Percentiles rank a stretch among this genome's conserved stretches.
phyloP scores from a whole-genome alignment of 2,797 vertebrate species.

The Aplochiton taeniatus region DNA sequence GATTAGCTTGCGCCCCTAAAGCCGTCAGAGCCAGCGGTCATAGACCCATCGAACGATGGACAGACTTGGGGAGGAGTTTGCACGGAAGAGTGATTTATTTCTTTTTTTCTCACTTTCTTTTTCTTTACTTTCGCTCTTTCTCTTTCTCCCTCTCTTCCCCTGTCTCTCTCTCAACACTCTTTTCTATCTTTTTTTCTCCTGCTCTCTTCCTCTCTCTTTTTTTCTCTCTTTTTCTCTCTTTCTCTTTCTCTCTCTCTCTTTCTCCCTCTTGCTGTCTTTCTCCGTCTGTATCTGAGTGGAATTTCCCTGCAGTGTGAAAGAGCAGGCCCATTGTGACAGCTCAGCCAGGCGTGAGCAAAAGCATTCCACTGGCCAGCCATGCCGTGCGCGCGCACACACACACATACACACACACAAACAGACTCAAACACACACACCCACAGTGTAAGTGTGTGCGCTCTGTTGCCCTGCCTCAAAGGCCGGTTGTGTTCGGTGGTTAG shows the following conservation, averaged over 20 bases:
- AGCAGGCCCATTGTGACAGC: constrained; percentile 78
- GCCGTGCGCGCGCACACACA: constrained; percentile 67
- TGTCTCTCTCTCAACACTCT: constrained; percentile 10
- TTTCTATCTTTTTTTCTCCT: constrained; percentile 30
- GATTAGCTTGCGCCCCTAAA: no score
- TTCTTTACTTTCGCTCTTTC: constrained; percentile 46
- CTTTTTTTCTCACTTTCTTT: background rate
- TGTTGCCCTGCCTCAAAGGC: constrained; percentile 52
- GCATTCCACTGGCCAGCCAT: constrained; percentile 77
- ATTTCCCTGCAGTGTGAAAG: constrained; percentile 80
- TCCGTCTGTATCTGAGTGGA: constrained; percentile 68
- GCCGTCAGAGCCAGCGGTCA: no score
- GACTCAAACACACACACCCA: constrained; percentile 53
- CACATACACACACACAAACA: constrained; percentile 30
- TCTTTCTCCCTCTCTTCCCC: constrained; percentile 1
- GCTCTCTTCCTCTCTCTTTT: constrained; percentile 11
- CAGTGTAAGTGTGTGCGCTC: background rate
- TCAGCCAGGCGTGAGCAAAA: constrained; percentile 76
- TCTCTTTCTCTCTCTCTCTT: constrained; percentile 24
- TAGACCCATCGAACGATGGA: no score
- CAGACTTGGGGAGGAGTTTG: no score
- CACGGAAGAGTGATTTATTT: no score
- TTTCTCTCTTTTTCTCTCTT: constrained; percentile 19
- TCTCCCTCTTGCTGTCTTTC: constrained; percentile 19
- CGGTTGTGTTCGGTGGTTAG: constrained; percentile 56